Percentiles rank a stretch among this genome's conserved stretches.
phyloP scores from a whole-genome alignment of 2,888 invertebrate genomes.

The Pristionchus arcanus region DNA sequence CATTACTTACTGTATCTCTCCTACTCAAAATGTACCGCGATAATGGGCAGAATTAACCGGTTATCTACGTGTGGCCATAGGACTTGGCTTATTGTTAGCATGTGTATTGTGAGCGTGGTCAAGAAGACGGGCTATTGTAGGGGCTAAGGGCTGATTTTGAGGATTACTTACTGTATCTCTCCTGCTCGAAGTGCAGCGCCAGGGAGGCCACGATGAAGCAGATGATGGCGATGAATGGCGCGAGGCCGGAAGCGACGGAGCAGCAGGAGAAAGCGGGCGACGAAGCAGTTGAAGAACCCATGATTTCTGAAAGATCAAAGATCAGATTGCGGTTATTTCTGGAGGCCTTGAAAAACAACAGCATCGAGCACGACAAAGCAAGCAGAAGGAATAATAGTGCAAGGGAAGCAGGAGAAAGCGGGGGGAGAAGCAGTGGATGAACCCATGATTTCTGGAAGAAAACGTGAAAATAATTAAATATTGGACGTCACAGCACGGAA shows the following conservation, averaged over 20 bases:
- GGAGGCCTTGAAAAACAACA: too few species aligned
- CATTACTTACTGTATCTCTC: too few species aligned
- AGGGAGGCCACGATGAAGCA: background rate
- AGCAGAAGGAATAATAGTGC: too few species aligned
- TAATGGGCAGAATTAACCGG: too few species aligned
- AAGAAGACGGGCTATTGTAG: background rate
- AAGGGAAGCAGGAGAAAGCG: background rate
- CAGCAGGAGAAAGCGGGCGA: background rate
- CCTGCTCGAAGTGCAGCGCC: background rate
- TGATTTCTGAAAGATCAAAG: background rate
- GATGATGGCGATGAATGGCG: background rate
- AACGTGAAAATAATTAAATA: too few species aligned
- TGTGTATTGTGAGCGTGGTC: too few species aligned
- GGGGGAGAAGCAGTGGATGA: background rate
- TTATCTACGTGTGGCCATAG: too few species aligned
- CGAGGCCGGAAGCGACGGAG: background rate
- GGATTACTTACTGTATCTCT: background rate
- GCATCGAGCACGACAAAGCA: too few species aligned
- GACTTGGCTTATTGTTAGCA: too few species aligned
- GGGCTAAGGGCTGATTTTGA: background rate
- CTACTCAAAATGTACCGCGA: too few species aligned
- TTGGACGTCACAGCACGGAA: too few species aligned
- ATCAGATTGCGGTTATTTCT: background rate
- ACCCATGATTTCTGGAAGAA: background rate
- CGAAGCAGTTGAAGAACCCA: background rate